Evolutionary conservation across 2,113 vertebrate genomes (phyloP).

Genomic region (Australoheros scitulus): DNA sequence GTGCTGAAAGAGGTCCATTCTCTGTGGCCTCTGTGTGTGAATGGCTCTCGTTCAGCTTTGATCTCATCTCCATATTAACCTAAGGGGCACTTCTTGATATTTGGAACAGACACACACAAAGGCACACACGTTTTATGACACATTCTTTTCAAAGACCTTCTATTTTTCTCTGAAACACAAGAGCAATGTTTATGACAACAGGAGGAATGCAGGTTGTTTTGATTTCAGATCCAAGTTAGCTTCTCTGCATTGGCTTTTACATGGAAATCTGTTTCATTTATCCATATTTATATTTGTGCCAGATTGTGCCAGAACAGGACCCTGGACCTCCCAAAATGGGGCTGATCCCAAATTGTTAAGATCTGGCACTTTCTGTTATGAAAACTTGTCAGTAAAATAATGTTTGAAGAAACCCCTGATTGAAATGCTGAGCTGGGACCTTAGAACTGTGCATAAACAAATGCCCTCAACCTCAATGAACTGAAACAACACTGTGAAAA

Average conservation of each 20-base stretch:
- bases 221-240: not conserved
- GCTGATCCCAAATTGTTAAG: not conserved
- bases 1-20: constrained; percentile 29
- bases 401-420: not conserved
- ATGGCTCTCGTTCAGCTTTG: constrained; percentile 59
- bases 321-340: not conserved
- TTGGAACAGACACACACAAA: constrained; percentile 41
- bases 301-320: not conserved
- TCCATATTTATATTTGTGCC: not conserved
- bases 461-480: not conserved
- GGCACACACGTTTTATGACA: not conserved
- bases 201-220: not conserved
- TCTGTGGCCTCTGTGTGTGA: constrained; percentile 39
- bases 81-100: constrained; percentile 58
- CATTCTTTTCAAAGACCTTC: constrained; percentile 21
- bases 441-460: not conserved
- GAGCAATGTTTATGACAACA: not conserved
- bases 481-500: no score
- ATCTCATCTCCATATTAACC: constrained; percentile 66
- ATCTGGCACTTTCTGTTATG: not conserved
- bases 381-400: not conserved
- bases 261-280: not conserved
- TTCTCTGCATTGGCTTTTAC: not conserved
- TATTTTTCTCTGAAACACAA: constrained; percentile 10
- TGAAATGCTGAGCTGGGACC: not conserved